These are phyloP conservation scores for Catonia carolina DNA, from an alignment of 2,888 invertebrate species.

Conservation along the genomic window DNA sequence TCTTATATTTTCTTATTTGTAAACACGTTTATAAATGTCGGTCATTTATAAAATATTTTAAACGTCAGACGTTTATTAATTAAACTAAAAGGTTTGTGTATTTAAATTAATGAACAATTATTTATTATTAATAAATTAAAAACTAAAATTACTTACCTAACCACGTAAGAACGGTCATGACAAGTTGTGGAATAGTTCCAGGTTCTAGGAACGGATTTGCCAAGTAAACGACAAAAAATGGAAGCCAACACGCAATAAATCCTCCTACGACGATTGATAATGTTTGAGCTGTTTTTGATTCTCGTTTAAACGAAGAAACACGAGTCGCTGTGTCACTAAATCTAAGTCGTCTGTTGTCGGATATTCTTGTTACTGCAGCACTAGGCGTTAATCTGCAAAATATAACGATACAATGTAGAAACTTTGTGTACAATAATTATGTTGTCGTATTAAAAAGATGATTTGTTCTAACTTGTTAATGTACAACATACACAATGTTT, in stretches of 20 bases:
- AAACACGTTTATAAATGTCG: too few species aligned
- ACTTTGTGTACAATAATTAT: too few species aligned
- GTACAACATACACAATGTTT: too few species aligned
- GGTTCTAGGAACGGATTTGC: constrained; percentile 68
- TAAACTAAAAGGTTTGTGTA: too few species aligned
- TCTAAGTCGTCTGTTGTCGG: constrained; percentile 36
- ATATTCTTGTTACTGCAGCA: constrained; percentile 33
- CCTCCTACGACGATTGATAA: constrained; percentile 81
- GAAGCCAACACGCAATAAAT: constrained; percentile 82
- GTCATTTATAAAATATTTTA: too few species aligned
- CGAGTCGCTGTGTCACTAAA: constrained; percentile 39
- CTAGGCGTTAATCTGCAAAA: neutral
- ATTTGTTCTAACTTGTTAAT: too few species aligned
- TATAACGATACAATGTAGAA: neutral
- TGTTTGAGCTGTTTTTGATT: constrained; percentile 83
- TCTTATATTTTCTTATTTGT: too few species aligned
- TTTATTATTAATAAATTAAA: too few species aligned
- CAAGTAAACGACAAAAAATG: constrained; percentile 77
- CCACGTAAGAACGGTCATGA: constrained; percentile 77
- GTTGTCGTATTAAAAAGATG: too few species aligned
- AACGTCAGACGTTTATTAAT: too few species aligned
- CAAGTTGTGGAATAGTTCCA: constrained; percentile 52
- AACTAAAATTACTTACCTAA: constrained; percentile 49
- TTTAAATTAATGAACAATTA: too few species aligned
- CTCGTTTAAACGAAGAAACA: constrained; percentile 52